Conservation (phyloP, 2,797 vertebrate genomes). For the Ctenochaetus hawaiiensis region DNA sequence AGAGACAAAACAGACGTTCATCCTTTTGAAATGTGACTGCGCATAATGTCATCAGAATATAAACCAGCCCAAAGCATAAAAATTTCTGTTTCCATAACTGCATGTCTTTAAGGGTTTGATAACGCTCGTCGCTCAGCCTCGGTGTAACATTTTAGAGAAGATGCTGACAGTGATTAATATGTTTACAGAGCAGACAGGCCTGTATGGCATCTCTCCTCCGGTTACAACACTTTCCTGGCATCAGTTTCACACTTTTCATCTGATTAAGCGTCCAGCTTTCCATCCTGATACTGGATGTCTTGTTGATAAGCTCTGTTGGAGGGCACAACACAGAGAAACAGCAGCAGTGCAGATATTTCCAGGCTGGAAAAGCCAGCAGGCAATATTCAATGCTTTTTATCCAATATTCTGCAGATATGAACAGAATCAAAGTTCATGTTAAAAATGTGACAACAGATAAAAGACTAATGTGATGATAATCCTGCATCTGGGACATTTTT, state of each 20-base stretch:
- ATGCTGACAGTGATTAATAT: slow-evolving; percentile 55
- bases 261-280: slow-evolving; percentile 57
- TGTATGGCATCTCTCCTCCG: slow-evolving; percentile 7
- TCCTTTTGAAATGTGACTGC: slow-evolving; percentile 1
- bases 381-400: slow-evolving; percentile 6
- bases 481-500: background rate
- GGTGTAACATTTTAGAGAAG: background rate
- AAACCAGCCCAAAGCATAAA: slow-evolving; percentile 11
- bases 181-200: slow-evolving; percentile 33
- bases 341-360: slow-evolving; percentile 37
- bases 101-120: slow-evolving; percentile 5
- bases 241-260: slow-evolving; percentile 62
- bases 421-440: background rate
- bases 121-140: background rate
- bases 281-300: slow-evolving; percentile 46
- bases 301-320: slow-evolving; percentile 60
- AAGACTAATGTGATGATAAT: background rate
- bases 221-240: slow-evolving; percentile 60
- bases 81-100: background rate
- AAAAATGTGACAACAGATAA: background rate
- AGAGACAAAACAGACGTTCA: slow-evolving; percentile 13
- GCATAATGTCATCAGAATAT: slow-evolving; percentile 11
- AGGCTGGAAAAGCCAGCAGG: slow-evolving; percentile 14
- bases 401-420: background rate
- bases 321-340: slow-evolving; percentile 35